Evolutionary conservation across 2,888 invertebrate genomes (phyloP).

Genomic region (Amaurobius ferox): DNA sequence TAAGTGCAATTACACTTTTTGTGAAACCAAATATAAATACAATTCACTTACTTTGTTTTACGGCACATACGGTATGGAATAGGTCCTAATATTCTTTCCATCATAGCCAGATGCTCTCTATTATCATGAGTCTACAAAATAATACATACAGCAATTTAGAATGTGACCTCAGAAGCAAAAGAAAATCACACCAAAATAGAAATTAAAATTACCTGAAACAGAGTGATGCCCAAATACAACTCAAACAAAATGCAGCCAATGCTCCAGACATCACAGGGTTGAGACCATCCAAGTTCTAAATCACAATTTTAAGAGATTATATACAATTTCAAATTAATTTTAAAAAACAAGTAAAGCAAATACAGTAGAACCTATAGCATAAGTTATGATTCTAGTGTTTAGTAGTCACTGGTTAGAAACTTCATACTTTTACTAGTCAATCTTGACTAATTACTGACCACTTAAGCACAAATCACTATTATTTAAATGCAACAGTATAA

Average conservation of each 20-base stretch:
- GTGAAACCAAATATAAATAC: too few relatives aligned
- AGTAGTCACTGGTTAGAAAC: too few relatives aligned
- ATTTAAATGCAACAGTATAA: too few relatives aligned
- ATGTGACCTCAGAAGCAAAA: background rate
- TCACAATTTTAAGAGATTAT: too few relatives aligned
- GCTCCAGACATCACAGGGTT: slow-evolving; percentile 99
- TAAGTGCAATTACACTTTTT: too few relatives aligned
- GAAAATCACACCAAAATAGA: background rate
- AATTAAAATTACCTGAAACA: slow-evolving; percentile 82
- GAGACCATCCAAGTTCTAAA: slow-evolving; percentile 96
- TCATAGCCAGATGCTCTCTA: slow-evolving; percentile 99
- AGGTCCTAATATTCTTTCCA: slow-evolving; percentile 98
- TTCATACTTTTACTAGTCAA: too few relatives aligned
- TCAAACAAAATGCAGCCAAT: slow-evolving; percentile 99
- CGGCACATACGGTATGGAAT: slow-evolving; percentile 89
- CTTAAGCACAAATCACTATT: too few relatives aligned
- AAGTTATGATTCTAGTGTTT: too few relatives aligned
- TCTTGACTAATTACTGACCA: too few relatives aligned
- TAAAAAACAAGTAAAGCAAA: too few relatives aligned
- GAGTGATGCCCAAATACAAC: slow-evolving; percentile 96
- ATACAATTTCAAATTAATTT: too few relatives aligned
- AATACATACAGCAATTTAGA: background rate
- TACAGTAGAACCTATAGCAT: too few relatives aligned
- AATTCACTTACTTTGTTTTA: slow-evolving; percentile 81
- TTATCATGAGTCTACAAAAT: slow-evolving; percentile 94